phyloP scores from a whole-genome alignment of 2,888 invertebrate species.

The Drosophila antonietae region DNA sequence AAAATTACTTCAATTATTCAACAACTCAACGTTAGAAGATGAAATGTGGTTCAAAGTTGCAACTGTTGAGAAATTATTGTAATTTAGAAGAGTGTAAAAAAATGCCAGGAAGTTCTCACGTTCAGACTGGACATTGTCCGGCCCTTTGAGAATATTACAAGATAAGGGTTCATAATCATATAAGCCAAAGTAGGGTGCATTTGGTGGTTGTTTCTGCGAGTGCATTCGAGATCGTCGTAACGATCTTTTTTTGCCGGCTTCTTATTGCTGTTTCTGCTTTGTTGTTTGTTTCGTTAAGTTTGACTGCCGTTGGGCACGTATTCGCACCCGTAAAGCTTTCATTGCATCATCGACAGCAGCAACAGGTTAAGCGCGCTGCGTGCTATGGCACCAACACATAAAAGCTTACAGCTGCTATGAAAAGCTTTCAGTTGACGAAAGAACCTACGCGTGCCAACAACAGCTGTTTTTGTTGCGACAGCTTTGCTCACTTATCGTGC shows the following conservation, averaged over 20 bases:
- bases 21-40: constrained; percentile 17
- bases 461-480: constrained; percentile 43
- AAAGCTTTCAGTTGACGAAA: constrained; percentile 53
- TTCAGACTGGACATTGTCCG: constrained; percentile 72
- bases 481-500: constrained; percentile 25
- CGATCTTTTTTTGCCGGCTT: constrained; percentile 27
- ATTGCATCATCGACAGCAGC: constrained; percentile 31
- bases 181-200: constrained; percentile 8
- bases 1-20: constrained; percentile 63
- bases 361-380: constrained; percentile 47
- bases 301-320: constrained; percentile 47
- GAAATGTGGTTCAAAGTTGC: constrained; percentile 16
- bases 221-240: constrained; percentile 28
- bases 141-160: constrained; percentile 31
- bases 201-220: constrained; percentile 47
- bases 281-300: constrained; percentile 8
- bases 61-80: constrained; percentile 38
- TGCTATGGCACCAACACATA: constrained; percentile 9
- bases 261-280: constrained; percentile 11
- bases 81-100: constrained; percentile 51
- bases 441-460: constrained; percentile 27
- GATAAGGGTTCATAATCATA: constrained; percentile 28
- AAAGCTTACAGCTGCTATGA: constrained; percentile 34
- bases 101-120: constrained; percentile 64
- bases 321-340: constrained; percentile 37